Evolutionary conservation across 37 sponge, comb jelly and placozoan species (phyloP), one percentile per base, ranked within the genome.

Genomic region (Mnemiopsis leidyi): DNA sequence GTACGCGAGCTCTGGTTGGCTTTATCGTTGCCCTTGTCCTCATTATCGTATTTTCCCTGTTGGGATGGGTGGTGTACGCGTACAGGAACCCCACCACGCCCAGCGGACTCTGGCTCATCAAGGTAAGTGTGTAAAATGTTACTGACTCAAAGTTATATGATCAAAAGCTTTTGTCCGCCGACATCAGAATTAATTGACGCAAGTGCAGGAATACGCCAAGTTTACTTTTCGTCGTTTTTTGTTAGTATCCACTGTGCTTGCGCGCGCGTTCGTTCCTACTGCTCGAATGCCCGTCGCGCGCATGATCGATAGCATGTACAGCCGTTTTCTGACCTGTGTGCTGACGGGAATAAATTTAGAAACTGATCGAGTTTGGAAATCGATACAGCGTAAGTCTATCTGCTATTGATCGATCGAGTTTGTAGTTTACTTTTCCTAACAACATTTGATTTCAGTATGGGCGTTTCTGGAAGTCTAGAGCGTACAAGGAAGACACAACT

Each of bases 21-120:
- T 71, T 71, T 18, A 71, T 71, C 7, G 82, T 79, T 13, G 21
- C 38, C 21, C 23, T 79, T 9, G 3, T 79, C 35, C 23, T 79
- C 29, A 0, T 34, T 20, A 31, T 79, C 9, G 37, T 79, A 5
- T 13, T 79, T 2, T 13, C 36, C 2, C 9, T 34, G 1, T 2
- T 79, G 36, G 82, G 36, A 9, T 79, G 82, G 82, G 2, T 31
- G 1, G 21, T 36, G 30, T 79, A 79, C 82, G 82, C 82, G 3
- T 79, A 79, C 82, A 79, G 36, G 38, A 79, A 79, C 82, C 82
- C 82, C 2, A 79, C 82, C 3, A 29, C 82, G 1, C 82, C 82
- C 23, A 79, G 82, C 21, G 82, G 82, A 32, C 38, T 79, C 5
- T 79, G 82, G 82, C 82, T 79, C 21, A 79, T 79, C 82, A 79